A percentile compares a stretch with the other conserved stretches of the same genome.
These are phyloP conservation scores for Dicyrtomina minuta DNA, from an alignment of 2,888 invertebrate species.

Conservation along the genomic window DNA sequence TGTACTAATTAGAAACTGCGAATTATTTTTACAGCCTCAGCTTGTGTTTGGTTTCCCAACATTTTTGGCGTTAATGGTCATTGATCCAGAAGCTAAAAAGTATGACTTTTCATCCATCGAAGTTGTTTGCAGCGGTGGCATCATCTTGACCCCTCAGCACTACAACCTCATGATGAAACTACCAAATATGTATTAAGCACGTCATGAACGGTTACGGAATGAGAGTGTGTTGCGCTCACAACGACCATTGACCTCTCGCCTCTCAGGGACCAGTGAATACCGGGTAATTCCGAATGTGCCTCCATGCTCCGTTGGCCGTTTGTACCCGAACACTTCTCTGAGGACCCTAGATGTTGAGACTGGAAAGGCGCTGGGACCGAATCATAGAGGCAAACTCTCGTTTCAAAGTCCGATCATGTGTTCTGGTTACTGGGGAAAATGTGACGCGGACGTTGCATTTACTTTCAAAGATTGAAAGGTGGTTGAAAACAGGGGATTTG, in stretches of 20 bases:
- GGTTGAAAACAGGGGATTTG: conserved; percentile 51
- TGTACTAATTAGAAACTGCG: neutral
- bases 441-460: conserved; percentile 42
- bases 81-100: conserved; percentile 45
- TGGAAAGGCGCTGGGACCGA: conserved; percentile 44
- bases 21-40: conserved; percentile 35
- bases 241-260: conserved; percentile 50
- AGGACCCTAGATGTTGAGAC: conserved; percentile 47
- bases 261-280: too few relatives aligned
- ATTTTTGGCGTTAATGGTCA: conserved; percentile 41
- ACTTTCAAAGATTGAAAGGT: conserved; percentile 40
- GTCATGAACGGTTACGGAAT: conserved; percentile 47
- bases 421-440: conserved; percentile 45
- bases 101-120: conserved; percentile 44
- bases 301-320: conserved; percentile 36
- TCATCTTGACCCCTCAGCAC: conserved; percentile 32
- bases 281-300: too few relatives aligned
- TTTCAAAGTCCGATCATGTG: conserved; percentile 49
- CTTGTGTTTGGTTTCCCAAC: conserved; percentile 51
- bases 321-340: conserved; percentile 44
- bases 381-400: conserved; percentile 43
- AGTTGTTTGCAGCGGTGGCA: conserved; percentile 48
- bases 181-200: conserved; percentile 44
- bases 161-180: conserved; percentile 43
- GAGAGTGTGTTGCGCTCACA: conserved; percentile 50